Percentiles rank a stretch among this genome's conserved stretches.
Conservation (phyloP, 1,140 invertebrate species). For the Heliconius hermathena region DNA sequence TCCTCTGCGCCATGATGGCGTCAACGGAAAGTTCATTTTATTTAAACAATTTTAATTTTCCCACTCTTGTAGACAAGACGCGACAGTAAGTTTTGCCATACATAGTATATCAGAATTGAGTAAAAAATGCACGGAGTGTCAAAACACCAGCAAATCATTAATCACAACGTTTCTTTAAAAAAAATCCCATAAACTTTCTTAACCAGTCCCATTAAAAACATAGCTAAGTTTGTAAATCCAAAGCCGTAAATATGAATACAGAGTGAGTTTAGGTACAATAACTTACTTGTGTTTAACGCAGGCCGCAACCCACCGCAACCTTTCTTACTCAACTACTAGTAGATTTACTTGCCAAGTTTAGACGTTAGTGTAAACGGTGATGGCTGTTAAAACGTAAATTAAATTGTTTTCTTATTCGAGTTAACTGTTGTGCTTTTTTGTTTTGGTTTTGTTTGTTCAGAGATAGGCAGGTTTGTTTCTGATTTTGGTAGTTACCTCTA, state of each 20-base stretch:
- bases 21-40: too few relatives aligned
- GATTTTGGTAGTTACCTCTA: too few relatives aligned
- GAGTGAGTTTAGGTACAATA: constrained; percentile 21
- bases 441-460: background rate
- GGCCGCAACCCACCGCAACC: constrained; percentile 29
- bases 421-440: background rate
- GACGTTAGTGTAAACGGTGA: constrained; percentile 20
- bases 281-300: constrained; percentile 37
- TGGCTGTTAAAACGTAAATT: constrained; percentile 18
- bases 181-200: background rate
- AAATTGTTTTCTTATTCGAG: background rate
- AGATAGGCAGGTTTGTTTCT: background rate
- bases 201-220: constrained; percentile 16
- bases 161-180: background rate
- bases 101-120: too few relatives aligned
- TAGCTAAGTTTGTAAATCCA: constrained; percentile 33
- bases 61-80: too few relatives aligned
- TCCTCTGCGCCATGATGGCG: too few relatives aligned
- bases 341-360: constrained; percentile 37
- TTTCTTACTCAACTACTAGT: constrained; percentile 16
- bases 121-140: too few relatives aligned
- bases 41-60: too few relatives aligned
- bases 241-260: constrained; percentile 31
- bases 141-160: background rate
- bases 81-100: too few relatives aligned